Percentiles rank a stretch among this genome's conserved stretches.
phyloP scores from a whole-genome alignment of 2,888 invertebrate species.

The Amphipoea lucens region DNA sequence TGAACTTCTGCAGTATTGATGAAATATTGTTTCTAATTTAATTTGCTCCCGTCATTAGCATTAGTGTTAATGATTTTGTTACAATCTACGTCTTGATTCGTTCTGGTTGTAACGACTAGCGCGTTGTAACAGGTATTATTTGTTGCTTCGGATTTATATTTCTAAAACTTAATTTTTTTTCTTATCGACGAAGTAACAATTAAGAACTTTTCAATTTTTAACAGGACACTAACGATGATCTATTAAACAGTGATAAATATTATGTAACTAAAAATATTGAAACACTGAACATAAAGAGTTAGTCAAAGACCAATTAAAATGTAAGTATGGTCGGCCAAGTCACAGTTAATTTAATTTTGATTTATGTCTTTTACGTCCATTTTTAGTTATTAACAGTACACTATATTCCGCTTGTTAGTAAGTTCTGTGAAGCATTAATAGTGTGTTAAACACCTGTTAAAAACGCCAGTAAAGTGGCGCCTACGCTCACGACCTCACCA shows the following conservation, averaged over 20 bases:
- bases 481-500: not conserved
- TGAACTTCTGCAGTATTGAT: constrained; percentile 49
- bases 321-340: not conserved
- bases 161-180: not conserved
- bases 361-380: not conserved
- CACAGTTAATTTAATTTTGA: not conserved
- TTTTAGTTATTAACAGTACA: not conserved
- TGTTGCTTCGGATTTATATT: not conserved
- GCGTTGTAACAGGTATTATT: not conserved
- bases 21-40: constrained; percentile 14
- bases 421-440: too few species aligned
- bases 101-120: not conserved
- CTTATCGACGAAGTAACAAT: not conserved
- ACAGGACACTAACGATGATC: not conserved
- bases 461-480: not conserved
- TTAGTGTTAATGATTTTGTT: constrained; percentile 6
- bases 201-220: not conserved
- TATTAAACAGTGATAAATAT: not conserved
- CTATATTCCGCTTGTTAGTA: not conserved
- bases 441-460: not conserved
- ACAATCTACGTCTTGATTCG: constrained; percentile 1
- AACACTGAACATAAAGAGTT: not conserved
- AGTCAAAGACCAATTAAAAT: not conserved
- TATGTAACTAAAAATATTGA: not conserved
- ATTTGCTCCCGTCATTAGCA: constrained; percentile 8